A percentile compares a stretch with the other conserved stretches of the same genome.
Conservation (phyloP, 2,113 vertebrate species). For the Chionis minor region DNA sequence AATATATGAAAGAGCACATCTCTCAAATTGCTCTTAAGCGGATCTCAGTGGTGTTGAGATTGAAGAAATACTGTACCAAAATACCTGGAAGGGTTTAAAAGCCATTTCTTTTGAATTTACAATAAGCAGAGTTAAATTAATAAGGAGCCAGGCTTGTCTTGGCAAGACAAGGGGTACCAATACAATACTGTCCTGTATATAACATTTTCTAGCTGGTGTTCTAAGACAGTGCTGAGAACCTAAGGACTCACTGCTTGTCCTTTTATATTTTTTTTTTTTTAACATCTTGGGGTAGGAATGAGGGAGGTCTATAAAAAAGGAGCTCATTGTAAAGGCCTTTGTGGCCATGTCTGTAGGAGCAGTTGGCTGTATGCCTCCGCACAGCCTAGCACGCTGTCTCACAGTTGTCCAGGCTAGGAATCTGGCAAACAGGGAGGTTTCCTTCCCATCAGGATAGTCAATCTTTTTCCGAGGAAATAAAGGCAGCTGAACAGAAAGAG, state of each 20-base stretch:
- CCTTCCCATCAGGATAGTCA: no score
- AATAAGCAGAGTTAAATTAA: neutral
- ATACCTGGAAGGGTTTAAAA: neutral
- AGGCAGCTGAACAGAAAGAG: neutral
- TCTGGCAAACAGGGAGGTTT: neutral
- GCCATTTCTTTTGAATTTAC: neutral
- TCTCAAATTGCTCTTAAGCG: neutral
- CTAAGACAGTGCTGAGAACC: neutral
- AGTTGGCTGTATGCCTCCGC: neutral
- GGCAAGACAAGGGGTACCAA: neutral
- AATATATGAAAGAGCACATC: neutral
- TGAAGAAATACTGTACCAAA: neutral
- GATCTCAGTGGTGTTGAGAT: neutral
- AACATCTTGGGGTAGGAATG: neutral
- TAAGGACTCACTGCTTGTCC: neutral
- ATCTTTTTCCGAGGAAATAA: neutral
- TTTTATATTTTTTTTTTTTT: neutral
- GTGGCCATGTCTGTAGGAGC: fast-evolving
- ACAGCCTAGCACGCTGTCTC: fast-evolving
- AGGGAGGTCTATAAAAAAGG: neutral
- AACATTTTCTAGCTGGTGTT: neutral
- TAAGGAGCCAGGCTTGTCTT: neutral
- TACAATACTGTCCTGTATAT: neutral
- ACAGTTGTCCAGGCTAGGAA: neutral
- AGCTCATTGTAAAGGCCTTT: neutral